Base-by-base conservation (phyloP, 2,113 vertebrate species). In the Hypocryptadius cinnamomeus region DNA sequence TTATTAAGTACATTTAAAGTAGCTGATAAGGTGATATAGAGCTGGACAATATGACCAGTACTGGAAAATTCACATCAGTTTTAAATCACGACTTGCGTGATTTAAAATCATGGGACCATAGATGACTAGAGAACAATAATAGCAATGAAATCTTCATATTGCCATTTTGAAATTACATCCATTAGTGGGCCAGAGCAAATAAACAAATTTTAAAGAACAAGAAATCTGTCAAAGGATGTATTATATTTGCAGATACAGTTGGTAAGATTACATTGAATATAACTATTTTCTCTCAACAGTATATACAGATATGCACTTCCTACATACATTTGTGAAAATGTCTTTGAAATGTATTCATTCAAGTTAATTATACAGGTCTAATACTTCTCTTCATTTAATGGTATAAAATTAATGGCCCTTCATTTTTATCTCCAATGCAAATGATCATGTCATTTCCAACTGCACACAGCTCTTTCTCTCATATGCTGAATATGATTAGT, bases 371-470 rank as follows among this genome's bases (percentile, higher is more conserved):
- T 56, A 97, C 80, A 96, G 89, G 87, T 90, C 90, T 97, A 97
- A 97, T 79, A 94, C 45, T 97, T 95, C 91, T 96, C 84, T 95
- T 96, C 87, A 97, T 96, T 97, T 97, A 97, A 97, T 97, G 94
- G 80, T 96, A 92, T 97, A 96, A 97, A 97, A 97, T 97, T 98
- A 97, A 98, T 97, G 92, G 94, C 74, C 95, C 96, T 97, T 97
- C 95, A 97, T 97, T 98, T 98, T 97, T 97, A 92, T 95, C 80
- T 96, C 83, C 86, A 94, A 74, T 88, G 91, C 94, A 98, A 97
- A 98, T 95, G 93, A 96, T 94, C 77, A 71, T 96, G 97, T 95
- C 91, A 96, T 95, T 91, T 96, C 81, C 87, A 95, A 82, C 63
- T 50, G 45, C 86, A 97, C 44, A 18, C 61, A 92, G 91, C 66